Conservation (phyloP, 2,888 invertebrate genomes). For the Gandaritis pyraliata region DNA sequence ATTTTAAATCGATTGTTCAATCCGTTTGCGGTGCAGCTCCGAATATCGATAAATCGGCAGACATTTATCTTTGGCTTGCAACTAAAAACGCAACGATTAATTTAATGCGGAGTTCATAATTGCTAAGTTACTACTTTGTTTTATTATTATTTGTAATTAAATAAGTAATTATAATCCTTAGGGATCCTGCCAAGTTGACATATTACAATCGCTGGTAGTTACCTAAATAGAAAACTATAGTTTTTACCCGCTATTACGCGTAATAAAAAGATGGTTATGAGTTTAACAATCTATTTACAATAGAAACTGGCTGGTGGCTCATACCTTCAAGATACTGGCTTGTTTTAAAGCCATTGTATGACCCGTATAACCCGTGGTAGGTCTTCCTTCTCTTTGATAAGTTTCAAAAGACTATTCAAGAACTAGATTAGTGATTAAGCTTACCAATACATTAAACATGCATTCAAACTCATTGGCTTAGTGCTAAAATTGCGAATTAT, state of each 20-base stretch:
- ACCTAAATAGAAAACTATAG: too few relatives aligned
- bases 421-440: conserved; percentile 20
- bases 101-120: not conserved
- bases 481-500: too few relatives aligned
- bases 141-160: too few relatives aligned
- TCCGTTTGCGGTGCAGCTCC: conserved; percentile 67
- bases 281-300: too few relatives aligned
- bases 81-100: conserved; percentile 10
- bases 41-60: conserved; percentile 38
- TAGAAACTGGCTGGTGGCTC: too few relatives aligned
- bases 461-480: too few relatives aligned
- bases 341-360: conserved; percentile 52
- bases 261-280: too few relatives aligned
- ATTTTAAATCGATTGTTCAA: conserved; percentile 73
- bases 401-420: conserved; percentile 21
- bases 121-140: not conserved
- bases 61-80: conserved; percentile 51
- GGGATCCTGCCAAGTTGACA: too few relatives aligned
- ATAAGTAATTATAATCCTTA: too few relatives aligned
- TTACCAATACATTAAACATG: not conserved
- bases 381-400: conserved; percentile 26
- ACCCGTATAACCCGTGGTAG: conserved; percentile 44
- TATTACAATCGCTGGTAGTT: too few relatives aligned
- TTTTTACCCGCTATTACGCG: too few relatives aligned
- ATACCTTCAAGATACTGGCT: too few relatives aligned